A percentile compares a stretch with the other conserved stretches of the same genome.
Evolutionary conservation across 92 coral and sea anemone genomes (phyloP).

Genomic region (Meandrina meandrites): DNA sequence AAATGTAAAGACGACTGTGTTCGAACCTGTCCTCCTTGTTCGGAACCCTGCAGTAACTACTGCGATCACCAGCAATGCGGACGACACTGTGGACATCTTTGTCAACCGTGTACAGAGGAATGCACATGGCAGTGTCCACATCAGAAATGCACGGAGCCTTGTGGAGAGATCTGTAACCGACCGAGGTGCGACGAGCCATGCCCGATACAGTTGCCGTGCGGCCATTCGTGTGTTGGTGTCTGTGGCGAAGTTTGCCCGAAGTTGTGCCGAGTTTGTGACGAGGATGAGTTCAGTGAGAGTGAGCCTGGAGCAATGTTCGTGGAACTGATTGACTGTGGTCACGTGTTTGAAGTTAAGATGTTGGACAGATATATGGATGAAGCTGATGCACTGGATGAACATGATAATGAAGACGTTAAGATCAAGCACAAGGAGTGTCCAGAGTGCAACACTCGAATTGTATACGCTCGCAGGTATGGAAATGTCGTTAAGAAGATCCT

Average conservation of each 20-base stretch:
- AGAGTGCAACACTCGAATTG: conserved; percentile 68
- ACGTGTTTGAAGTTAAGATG: conserved; percentile 72
- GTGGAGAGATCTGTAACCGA: conserved; percentile 80
- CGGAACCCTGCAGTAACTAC: conserved; percentile 60
- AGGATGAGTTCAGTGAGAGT: conserved; percentile 60
- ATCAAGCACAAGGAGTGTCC: conserved; percentile 82
- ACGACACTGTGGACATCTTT: conserved; percentile 77
- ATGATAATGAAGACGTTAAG: conserved; percentile 5
- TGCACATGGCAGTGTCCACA: conserved; percentile 76
- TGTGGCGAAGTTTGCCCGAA: conserved; percentile 90
- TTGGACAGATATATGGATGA: conserved; percentile 78
- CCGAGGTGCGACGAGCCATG: conserved; percentile 74
- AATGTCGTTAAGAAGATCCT: conserved; percentile 74
- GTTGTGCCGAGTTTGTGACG: conserved; percentile 81
- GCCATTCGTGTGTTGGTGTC: conserved; percentile 82
- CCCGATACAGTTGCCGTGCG: conserved; percentile 50
- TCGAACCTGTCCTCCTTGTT: conserved; percentile 85
- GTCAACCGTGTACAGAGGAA: conserved; percentile 55
- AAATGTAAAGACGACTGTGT: conserved; percentile 69
- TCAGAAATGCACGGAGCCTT: conserved; percentile 55
- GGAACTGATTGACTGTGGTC: conserved; percentile 84
- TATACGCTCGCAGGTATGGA: conserved; percentile 82
- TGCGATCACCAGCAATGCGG: conserved; percentile 81
- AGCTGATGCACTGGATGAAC: conserved; percentile 18
- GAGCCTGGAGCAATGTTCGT: conserved; percentile 77